These are phyloP conservation scores for Saccostrea echinata DNA, from an alignment of 1,140 invertebrate species.

Conservation along the genomic window DNA sequence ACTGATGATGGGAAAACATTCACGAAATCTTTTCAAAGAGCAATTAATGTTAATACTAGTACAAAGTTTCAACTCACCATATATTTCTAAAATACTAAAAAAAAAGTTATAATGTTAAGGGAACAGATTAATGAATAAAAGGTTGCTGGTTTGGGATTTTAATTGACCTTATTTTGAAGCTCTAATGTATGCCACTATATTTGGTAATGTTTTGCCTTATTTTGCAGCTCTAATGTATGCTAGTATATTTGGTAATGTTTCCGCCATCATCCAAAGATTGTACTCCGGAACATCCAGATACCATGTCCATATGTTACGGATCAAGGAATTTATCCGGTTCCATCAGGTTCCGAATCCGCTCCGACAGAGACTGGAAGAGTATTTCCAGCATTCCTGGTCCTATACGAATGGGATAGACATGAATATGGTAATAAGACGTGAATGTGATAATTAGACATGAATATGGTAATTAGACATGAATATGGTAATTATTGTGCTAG, in stretches of 20 bases:
- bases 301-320: constrained; percentile 96
- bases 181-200: no score
- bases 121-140: no score
- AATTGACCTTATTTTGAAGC: no score
- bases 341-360: constrained; percentile 99
- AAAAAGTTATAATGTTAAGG: no score
- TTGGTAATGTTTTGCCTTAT: constrained; percentile 56
- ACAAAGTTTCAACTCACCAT: no score
- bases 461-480: constrained; percentile 75
- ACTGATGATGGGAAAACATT: no score
- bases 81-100: no score
- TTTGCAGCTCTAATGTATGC: constrained; percentile 98
- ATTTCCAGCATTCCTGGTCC: constrained; percentile 99
- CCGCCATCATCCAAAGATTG: constrained; percentile 98
- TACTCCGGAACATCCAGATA: constrained; percentile 99
- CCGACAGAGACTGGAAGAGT: constrained; percentile 97
- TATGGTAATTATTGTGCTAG: background rate
- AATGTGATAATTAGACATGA: constrained; percentile 87
- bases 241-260: constrained; percentile 99
- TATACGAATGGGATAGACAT: constrained; percentile 99
- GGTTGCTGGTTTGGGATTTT: no score
- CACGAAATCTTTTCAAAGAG: no score
- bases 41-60: no score
- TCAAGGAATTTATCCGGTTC: constrained; percentile 98
- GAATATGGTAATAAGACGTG: constrained; percentile 86